Base-by-base conservation (phyloP, 2,113 vertebrate species). In the Trochalopteron elliotii region DNA sequence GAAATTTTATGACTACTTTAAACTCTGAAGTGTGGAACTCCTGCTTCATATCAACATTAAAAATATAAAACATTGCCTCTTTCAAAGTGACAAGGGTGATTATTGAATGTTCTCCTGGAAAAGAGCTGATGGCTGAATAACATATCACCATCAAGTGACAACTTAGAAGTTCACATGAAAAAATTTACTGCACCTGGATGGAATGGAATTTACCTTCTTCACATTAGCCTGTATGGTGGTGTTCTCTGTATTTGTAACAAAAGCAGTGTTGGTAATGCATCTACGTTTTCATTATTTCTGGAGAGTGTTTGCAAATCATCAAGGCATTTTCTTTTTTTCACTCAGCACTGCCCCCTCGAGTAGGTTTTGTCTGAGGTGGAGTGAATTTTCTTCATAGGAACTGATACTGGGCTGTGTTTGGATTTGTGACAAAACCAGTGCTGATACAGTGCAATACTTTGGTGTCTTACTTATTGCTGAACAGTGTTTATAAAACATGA, bases 1-100 rank as follows among this genome's bases (percentile, higher is more conserved):
- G 69, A 86, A 85, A 9, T 79, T 94, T 93, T 87, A 79, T 63
- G 57, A 67, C 17, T 33, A 45, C 9, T 91, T 83, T 84, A 47
- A 85, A 74, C 61, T 57, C 11, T 72, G 55, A 83, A 89, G 11
- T 27, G 35, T 39, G 17, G 19, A 77, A 63, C 12, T 96, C 22
- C 19, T 68, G 9, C 64, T 91, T 70, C 37, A 52, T 59, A 70
- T 30, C 50, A 50, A 3, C 14, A 64, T 49, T 74, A 61, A 91
- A 90, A 68, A 23, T 13, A 90, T 53, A 78, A 89, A 80, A 71
- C 3, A 56, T 35, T 53, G 0, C 40, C 12, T 75, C 25, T 30
- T 21, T 63, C 45, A 92, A 15, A 82, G 21, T 25, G 27, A 56
- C 9, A 52, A 53, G 60, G 33, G 11, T 33, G 10, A 39, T 83